Conservation (phyloP, 2,888 invertebrate species). For the Acronicta aceris region DNA sequence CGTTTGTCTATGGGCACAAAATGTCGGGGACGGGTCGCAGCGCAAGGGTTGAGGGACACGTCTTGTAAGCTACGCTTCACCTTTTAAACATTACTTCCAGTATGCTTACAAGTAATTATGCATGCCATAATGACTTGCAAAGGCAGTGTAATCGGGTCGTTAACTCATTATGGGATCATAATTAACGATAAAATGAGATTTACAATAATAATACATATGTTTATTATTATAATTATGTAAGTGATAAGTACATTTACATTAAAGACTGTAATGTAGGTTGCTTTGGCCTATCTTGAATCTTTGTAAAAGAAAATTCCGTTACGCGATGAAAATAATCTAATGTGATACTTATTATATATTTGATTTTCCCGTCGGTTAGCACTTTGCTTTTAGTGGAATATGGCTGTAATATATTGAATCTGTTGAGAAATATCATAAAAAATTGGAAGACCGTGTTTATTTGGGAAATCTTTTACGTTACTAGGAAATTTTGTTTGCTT, state of each 20-base stretch:
- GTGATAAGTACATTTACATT: not conserved
- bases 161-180: slow-evolving; percentile 36
- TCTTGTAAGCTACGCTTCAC: slow-evolving; percentile 66
- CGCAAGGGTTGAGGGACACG: slow-evolving; percentile 68
- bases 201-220: not conserved
- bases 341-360: slow-evolving; percentile 44
- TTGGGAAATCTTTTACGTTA: slow-evolving; percentile 39
- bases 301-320: slow-evolving; percentile 29
- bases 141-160: slow-evolving; percentile 45
- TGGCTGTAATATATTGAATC: slow-evolving; percentile 73
- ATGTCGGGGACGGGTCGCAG: slow-evolving; percentile 56
- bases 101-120: slow-evolving; percentile 75
- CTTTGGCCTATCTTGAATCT: slow-evolving; percentile 6
- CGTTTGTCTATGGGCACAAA: slow-evolving; percentile 57
- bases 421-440: slow-evolving; percentile 62
- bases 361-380: slow-evolving; percentile 52
- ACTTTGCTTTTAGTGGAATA: slow-evolving; percentile 65
- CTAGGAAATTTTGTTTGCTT: slow-evolving; percentile 12
- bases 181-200: slow-evolving; percentile 21
- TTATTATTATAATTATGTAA: slow-evolving; percentile 8
- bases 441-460: slow-evolving; percentile 44
- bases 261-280: not conserved
- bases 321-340: slow-evolving; percentile 48
- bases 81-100: slow-evolving; percentile 80
- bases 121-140: slow-evolving; percentile 64